These are phyloP conservation scores for Coptodon bakossiorum DNA, from an alignment of 2,113 vertebrate genomes.

Conservation along the genomic window DNA sequence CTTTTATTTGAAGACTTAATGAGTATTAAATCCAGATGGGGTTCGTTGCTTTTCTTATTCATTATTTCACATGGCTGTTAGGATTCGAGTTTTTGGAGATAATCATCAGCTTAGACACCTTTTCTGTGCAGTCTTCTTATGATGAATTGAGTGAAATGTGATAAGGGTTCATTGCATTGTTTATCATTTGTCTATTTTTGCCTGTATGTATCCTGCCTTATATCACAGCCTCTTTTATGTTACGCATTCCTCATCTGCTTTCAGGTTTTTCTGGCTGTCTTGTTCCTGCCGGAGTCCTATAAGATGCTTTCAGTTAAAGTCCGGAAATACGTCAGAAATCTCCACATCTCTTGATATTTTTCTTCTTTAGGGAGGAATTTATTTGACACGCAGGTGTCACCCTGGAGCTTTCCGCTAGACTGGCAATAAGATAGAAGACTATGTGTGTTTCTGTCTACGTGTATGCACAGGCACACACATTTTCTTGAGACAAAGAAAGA, in stretches of 20 bases:
- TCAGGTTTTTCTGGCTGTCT: conserved; percentile 16
- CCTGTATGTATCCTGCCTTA: neutral
- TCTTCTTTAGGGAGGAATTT: conserved; percentile 27
- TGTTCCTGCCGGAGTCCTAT: neutral
- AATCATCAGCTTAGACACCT: neutral
- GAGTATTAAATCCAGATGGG: neutral
- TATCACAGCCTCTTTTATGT: neutral
- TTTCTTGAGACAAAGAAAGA: neutral
- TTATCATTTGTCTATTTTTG: neutral
- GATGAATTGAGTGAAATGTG: neutral
- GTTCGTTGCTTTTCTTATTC: neutral
- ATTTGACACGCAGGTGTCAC: conserved; percentile 21
- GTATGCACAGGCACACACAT: neutral
- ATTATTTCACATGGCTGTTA: neutral
- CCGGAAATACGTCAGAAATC: neutral
- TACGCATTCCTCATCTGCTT: neutral
- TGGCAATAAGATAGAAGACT: neutral
- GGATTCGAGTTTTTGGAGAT: neutral
- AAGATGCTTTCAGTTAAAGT: conserved; percentile 23
- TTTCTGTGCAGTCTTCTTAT: neutral
- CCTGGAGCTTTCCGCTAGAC: conserved; percentile 1
- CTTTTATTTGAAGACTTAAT: neutral
- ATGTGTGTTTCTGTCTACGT: neutral
- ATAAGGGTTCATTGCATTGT: neutral
- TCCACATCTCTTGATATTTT: neutral